These are phyloP conservation scores for Leptinotarsa lineolata DNA, from an alignment of 1,140 invertebrate species.

Conservation along the genomic window DNA sequence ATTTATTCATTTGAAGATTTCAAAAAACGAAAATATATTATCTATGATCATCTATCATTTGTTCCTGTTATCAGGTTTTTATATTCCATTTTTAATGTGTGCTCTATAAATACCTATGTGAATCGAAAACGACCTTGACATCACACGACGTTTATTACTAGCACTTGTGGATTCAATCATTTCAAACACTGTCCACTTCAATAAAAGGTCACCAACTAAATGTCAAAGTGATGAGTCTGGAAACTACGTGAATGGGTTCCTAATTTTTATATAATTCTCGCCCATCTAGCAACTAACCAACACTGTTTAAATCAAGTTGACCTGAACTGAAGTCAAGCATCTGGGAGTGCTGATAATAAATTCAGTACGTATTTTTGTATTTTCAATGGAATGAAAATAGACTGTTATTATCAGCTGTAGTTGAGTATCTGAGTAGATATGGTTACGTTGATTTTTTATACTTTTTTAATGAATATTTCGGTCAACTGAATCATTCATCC, in stretches of 20 bases:
- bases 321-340: not conserved
- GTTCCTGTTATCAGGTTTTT: too few species aligned
- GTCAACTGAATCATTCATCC: too few species aligned
- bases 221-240: not conserved
- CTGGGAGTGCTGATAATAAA: conserved; percentile 2
- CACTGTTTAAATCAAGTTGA: not conserved
- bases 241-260: not conserved
- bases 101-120: conserved; percentile 2
- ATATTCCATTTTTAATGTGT: not conserved
- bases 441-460: too few species aligned
- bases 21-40: too few species aligned
- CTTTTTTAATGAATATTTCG: too few species aligned
- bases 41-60: too few species aligned
- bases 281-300: not conserved
- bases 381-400: conserved; percentile 1
- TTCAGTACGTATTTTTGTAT: not conserved
- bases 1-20: too few species aligned
- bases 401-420: not conserved
- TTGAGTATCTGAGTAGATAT: too few species aligned
- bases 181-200: not conserved
- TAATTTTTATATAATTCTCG: not conserved
- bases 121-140: conserved; percentile 9
- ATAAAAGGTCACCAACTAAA: not conserved
- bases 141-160: conserved; percentile 3
- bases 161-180: not conserved